Conservation (phyloP, 1,140 invertebrate genomes). For the Tetranychus urticae region DNA sequence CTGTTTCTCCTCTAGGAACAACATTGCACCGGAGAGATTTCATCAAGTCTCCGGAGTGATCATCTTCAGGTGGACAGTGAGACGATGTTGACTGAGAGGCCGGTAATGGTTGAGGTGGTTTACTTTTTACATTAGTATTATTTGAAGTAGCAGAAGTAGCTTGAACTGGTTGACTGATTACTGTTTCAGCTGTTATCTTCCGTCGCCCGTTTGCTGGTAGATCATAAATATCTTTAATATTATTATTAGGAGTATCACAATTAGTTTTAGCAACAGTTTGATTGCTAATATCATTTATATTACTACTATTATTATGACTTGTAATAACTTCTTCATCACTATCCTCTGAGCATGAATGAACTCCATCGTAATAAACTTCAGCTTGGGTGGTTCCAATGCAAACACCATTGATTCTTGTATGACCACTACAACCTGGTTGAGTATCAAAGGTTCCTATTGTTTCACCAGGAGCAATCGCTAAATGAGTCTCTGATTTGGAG, state of each 20-base stretch:
- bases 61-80: not conserved
- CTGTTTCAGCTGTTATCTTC: no score
- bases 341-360: not conserved
- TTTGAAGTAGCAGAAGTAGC: not conserved
- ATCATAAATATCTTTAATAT: not conserved
- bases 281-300: not conserved
- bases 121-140: not conserved
- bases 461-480: not conserved
- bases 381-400: not conserved
- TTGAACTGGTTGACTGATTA: no score
- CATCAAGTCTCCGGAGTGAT: not conserved
- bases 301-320: not conserved
- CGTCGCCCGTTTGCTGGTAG: no score
- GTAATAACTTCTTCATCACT: not conserved
- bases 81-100: not conserved
- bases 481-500: slow-evolving; percentile 1
- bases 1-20: not conserved
- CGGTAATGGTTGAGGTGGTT: not conserved
- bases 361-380: not conserved
- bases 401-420: not conserved
- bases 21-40: not conserved
- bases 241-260: not conserved
- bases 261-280: no score
- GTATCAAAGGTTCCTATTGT: not conserved
- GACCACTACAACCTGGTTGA: not conserved